phyloP scores from a whole-genome alignment of 1,140 invertebrate genomes.

The Drosophila willistoni region DNA sequence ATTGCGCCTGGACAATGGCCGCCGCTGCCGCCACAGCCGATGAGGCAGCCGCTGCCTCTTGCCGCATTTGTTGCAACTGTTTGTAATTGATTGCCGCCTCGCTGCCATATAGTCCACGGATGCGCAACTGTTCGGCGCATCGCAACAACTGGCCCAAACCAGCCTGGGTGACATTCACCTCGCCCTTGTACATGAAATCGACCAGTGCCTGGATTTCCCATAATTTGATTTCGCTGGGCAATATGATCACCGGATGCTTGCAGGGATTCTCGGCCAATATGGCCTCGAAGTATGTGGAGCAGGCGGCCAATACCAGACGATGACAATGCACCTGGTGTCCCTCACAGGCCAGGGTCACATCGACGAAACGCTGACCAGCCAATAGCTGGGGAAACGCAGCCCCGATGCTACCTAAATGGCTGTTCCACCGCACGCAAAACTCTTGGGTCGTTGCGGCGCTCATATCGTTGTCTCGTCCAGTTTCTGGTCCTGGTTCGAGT shows the following conservation, averaged over 20 bases:
- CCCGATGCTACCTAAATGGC: slow-evolving; percentile 82
- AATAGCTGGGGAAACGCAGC: slow-evolving; percentile 86
- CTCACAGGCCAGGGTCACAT: slow-evolving; percentile 94
- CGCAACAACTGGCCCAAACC: slow-evolving; percentile 90
- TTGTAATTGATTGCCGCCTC: slow-evolving; percentile 83
- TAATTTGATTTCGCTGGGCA: slow-evolving; percentile 87
- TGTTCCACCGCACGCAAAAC: slow-evolving; percentile 94
- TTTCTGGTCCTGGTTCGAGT: neutral
- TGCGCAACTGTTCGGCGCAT: slow-evolving; percentile 92
- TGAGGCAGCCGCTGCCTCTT: slow-evolving; percentile 22
- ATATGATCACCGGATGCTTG: slow-evolving; percentile 92
- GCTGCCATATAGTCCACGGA: slow-evolving; percentile 85
- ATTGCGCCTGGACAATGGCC: slow-evolving; percentile 5
- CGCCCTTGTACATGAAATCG: slow-evolving; percentile 94
- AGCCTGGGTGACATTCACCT: slow-evolving; percentile 93
- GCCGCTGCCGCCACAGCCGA: slow-evolving; percentile 15
- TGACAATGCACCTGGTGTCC: slow-evolving; percentile 94
- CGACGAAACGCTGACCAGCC: slow-evolving; percentile 93
- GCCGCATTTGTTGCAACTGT: slow-evolving; percentile 67
- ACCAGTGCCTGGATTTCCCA: slow-evolving; percentile 92
- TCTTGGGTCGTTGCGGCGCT: slow-evolving; percentile 85
- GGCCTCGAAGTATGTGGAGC: slow-evolving; percentile 92
- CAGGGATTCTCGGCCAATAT: slow-evolving; percentile 92
- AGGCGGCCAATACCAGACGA: slow-evolving; percentile 92
- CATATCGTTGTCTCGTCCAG: slow-evolving; percentile 69